These are phyloP conservation scores for Acrocyrtus sp. DNA, from an alignment of 2,888 invertebrate species.

Conservation along the genomic window DNA sequence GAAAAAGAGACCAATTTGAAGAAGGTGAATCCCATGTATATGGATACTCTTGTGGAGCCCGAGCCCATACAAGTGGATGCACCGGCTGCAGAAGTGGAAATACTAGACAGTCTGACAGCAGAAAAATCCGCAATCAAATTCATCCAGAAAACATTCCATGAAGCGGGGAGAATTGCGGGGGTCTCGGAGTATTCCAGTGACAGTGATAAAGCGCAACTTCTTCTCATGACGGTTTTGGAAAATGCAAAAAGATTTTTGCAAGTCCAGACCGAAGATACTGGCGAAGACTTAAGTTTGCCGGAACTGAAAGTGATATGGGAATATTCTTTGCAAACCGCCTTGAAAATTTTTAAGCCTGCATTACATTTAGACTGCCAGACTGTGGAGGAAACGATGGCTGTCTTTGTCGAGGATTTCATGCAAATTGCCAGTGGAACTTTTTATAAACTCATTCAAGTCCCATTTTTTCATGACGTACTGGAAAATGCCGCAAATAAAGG, in stretches of 20 bases:
- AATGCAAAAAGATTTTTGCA: constrained; percentile 42
- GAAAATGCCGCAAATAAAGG: constrained; percentile 24
- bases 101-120: constrained; percentile 20
- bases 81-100: neutral
- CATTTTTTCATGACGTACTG: constrained; percentile 44
- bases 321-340: constrained; percentile 27
- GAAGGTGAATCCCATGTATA: constrained; percentile 31
- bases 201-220: constrained; percentile 50
- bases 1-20: neutral
- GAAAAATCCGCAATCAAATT: constrained; percentile 33
- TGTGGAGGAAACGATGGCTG: constrained; percentile 22
- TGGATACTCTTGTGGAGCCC: constrained; percentile 35
- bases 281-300: constrained; percentile 23
- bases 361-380: constrained; percentile 28
- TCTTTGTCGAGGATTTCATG: constrained; percentile 47
- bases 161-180: constrained; percentile 52
- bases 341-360: constrained; percentile 35
- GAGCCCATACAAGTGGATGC: neutral
- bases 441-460: constrained; percentile 35
- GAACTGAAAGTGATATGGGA: constrained; percentile 45
- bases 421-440: constrained; percentile 42
- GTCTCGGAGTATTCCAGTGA: constrained; percentile 38
- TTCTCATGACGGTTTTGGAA: constrained; percentile 54
- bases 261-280: constrained; percentile 4
- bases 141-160: constrained; percentile 46